Conservation (phyloP, 2,113 vertebrate species). For the Himantopus leucocephalus region DNA sequence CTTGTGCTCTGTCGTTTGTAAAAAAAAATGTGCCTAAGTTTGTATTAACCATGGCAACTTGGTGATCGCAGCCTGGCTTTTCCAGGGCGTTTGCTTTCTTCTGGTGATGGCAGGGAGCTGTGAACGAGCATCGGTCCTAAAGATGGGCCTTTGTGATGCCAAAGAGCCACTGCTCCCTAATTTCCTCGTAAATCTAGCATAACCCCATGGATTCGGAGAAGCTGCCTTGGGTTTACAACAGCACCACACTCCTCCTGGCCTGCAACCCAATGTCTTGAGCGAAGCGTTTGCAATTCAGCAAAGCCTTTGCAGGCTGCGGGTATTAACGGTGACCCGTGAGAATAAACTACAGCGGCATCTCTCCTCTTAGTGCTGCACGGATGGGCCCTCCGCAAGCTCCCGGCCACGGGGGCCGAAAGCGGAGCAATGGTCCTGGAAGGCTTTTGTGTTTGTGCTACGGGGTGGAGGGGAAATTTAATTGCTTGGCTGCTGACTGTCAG, state of each 20-base stretch:
- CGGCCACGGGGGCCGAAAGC: accelerated
- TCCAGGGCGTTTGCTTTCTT: not conserved
- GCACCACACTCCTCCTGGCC: not conserved
- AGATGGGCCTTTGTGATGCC: not conserved
- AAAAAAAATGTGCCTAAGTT: not conserved
- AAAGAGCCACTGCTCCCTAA: not conserved
- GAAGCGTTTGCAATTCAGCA: accelerated
- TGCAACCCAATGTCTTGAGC: accelerated
- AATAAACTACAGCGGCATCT: not conserved
- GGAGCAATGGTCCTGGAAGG: not conserved
- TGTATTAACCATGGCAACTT: not conserved
- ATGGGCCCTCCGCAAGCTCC: not conserved
- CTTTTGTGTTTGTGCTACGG: not conserved
- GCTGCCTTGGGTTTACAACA: not conserved
- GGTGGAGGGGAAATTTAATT: not conserved
- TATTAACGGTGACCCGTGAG: accelerated
- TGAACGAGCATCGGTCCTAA: not conserved
- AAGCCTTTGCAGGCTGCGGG: not conserved
- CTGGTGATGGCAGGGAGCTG: not conserved
- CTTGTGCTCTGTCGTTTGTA: not conserved
- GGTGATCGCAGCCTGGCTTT: not conserved
- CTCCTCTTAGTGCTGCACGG: not conserved
- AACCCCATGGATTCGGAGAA: not conserved
- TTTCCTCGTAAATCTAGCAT: not conserved
- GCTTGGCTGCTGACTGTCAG: not conserved